Base-by-base conservation (phyloP, 2,113 vertebrate genomes). In the Nibea coibor region DNA sequence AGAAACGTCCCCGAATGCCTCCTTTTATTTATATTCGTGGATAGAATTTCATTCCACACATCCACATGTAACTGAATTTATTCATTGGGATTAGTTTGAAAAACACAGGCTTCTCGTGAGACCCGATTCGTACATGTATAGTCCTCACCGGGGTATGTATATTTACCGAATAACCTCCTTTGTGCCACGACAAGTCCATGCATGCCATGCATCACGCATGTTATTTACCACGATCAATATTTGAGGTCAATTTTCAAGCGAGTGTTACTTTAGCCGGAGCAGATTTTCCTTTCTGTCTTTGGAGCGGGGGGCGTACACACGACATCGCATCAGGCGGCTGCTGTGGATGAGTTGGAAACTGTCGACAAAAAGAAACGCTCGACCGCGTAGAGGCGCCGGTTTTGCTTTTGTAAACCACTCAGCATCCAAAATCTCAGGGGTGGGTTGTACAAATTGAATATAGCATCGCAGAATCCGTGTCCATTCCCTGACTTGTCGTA, bases 361-460 rank as follows among this genome's bases (percentile, higher is more conserved):
- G 31, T 31, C 15, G 39, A 57, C 51, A 20, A 70, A 47, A 81
- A 42, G 4, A 24, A 39, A 48, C 35, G 61, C 51, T 77, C 1
- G 17, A 48, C 47, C 65, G 45, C 67, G 72, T 22, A 62, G 67
- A 81, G 72, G 65, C 35, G 76, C 62, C 35, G 31, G 35, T 57
- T 84, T 81, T 75, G 35, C 57, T 80, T 86, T 76, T n/a, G 17
- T 57, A 67, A 89, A 75, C 86, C 80, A 78, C 87, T 90, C 84
- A 47, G 88, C 87, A 81, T 89, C 75, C 67, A 64, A 56, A 39
- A 75, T 87, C 89, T 92, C 86, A 84, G 90, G 86, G 86, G 78
- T 88, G 85, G 84, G 73, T 71, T 91, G 90, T 90, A 87, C 78
- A 82, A 82, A 83, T 63, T 69, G 73, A 86, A 73, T 16, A 79